Conservation (phyloP, 2,113 vertebrate genomes). For the Nicator chloris region DNA sequence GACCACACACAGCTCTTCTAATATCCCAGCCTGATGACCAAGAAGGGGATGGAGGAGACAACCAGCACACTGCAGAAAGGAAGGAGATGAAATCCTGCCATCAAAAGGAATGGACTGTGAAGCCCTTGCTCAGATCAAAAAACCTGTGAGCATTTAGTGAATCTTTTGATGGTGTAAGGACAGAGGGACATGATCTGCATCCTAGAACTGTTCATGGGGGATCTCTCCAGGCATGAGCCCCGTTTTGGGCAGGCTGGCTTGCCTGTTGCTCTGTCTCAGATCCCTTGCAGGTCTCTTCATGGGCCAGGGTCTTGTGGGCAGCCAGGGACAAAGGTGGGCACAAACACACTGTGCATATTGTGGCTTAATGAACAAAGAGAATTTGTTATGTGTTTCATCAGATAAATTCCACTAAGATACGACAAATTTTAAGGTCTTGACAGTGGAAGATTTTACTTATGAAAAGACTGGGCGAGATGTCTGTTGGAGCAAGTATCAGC, state of each 20-base stretch:
- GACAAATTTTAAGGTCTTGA: neutral
- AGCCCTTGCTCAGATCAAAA: neutral
- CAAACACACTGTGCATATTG: neutral
- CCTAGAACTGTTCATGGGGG: neutral
- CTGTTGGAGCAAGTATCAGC: neutral
- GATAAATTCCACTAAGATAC: neutral
- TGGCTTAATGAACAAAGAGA: neutral
- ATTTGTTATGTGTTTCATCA: neutral
- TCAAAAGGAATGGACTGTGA: neutral
- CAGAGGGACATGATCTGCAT: neutral
- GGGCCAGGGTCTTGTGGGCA: neutral
- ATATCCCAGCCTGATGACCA: neutral
- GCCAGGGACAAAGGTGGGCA: neutral
- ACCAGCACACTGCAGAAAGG: neutral
- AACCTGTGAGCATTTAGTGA: neutral
- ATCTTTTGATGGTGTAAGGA: neutral
- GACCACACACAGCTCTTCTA: conserved; percentile 49
- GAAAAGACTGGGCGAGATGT: neutral
- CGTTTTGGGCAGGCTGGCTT: neutral
- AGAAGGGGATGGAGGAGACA: neutral
- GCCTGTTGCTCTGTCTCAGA: neutral
- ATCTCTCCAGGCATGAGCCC: neutral
- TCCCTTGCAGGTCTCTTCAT: neutral
- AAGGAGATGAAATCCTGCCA: neutral
- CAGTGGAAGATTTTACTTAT: neutral